Evolutionary conservation across 2,113 vertebrate species (phyloP), one percentile per base, ranked within the genome.

Genomic region (Rhinopithecus roxellana): DNA sequence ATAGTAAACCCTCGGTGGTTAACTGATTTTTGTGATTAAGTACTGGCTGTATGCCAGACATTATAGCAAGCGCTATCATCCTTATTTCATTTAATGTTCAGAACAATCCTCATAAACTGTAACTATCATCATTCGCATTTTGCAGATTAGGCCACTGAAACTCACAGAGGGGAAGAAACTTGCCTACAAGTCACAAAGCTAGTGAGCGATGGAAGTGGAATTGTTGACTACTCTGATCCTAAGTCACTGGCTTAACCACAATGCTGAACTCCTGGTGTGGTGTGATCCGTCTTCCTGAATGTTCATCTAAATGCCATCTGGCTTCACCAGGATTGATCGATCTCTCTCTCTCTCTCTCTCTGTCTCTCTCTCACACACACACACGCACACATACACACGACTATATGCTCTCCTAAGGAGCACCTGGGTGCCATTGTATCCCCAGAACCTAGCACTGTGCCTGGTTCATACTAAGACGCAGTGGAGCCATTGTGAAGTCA

Each of bases 381-480:
- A 9, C 38, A 18, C 48, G 5, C 50, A 14, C 72, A 18, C 22
- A 43, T 20, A 32, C 30, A 55, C 14, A 27, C 27, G 1, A 8
- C n/a, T 38, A 0, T 22, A 25, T 27, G 20, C 2, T 40, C 20
- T 61, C 40, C 64, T 18, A 12, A 45, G 52, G 45, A 64, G 30
- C 23, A 2, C 12, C n/a, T 0, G 3, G 17, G 9, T 22, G 1
- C 32, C 12, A 2, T 1, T 45, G 18, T 57, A 20, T 40, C 43
- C 22, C 45, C 43, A 52, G 59, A 78, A 59, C 40, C 40, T 45
- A 88, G 48, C 78, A 59, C 35, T 18, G 69, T 82, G 25, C 57
- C 57, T 43, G 77, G 20, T 50, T 14, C 2, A 25, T 0, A 18
- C 25, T 43, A 72, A 20, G n/a, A 6, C 14, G 81, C 30, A 3